phyloP scores from a whole-genome alignment of 1,140 invertebrate genomes.

The Drosophila sucinea region DNA sequence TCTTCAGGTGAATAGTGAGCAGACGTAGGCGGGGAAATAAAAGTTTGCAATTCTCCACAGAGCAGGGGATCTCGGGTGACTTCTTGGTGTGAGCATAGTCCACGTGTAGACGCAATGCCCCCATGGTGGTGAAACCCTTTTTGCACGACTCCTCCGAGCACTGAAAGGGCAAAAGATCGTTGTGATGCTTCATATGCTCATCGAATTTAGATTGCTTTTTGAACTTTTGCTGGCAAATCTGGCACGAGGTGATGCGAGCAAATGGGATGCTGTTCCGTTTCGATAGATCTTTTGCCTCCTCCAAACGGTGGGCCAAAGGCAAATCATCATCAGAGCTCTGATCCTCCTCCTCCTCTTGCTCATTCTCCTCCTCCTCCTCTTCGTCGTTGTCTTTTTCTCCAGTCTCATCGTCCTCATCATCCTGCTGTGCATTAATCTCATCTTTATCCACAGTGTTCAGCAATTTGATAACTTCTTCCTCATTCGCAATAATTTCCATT shows the following conservation, averaged over 20 bases:
- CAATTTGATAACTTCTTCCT: slow-evolving; percentile 76
- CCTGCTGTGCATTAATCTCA: slow-evolving; percentile 5
- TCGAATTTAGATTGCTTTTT: slow-evolving; percentile 67
- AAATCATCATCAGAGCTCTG: slow-evolving; percentile 55
- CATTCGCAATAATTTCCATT: slow-evolving; percentile 69
- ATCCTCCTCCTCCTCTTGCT: slow-evolving; percentile 8
- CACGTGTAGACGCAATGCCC: slow-evolving; percentile 68
- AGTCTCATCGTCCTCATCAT: background rate
- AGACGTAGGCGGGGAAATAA: slow-evolving; percentile 69
- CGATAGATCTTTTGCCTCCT: slow-evolving; percentile 4
- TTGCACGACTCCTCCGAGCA: slow-evolving; percentile 58
- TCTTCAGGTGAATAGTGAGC: slow-evolving; percentile 75
- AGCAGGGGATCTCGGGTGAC: slow-evolving; percentile 58
- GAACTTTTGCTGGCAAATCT: slow-evolving; percentile 74
- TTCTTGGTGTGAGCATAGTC: slow-evolving; percentile 71
- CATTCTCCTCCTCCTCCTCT: slow-evolving; percentile 20
- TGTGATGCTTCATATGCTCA: slow-evolving; percentile 79
- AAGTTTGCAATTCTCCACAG: slow-evolving; percentile 59
- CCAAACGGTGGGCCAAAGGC: slow-evolving; percentile 54
- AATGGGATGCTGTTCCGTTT: slow-evolving; percentile 27
- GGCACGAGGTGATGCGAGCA: slow-evolving; percentile 50
- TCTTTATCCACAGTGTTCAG: slow-evolving; percentile 67
- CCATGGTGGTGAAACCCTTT: slow-evolving; percentile 75
- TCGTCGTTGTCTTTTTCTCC: background rate
- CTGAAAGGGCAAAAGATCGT: slow-evolving; percentile 71